Percentiles rank a stretch among this genome's conserved stretches.
Conservation (phyloP, 92 coral and sea anemone genomes). For the Porites lobata region DNA sequence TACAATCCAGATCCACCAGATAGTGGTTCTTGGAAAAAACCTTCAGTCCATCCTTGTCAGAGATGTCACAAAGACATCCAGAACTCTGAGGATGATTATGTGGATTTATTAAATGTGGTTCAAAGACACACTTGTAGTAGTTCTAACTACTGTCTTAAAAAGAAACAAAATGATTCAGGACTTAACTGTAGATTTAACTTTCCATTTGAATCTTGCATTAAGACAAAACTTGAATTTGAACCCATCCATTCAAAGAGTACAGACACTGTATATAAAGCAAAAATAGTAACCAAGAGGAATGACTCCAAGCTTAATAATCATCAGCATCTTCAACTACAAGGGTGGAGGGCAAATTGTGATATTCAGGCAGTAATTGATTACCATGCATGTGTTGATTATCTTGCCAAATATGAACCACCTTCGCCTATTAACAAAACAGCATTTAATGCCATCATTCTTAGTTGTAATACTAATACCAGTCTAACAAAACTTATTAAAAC, state of each 20-base stretch:
- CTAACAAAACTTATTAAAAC: slow-evolving; percentile 24
- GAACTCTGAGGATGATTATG: slow-evolving; percentile 39
- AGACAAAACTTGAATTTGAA: slow-evolving; percentile 58
- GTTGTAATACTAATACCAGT: slow-evolving; percentile 2
- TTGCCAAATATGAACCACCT: slow-evolving; percentile 23
- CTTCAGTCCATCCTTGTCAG: slow-evolving; percentile 59
- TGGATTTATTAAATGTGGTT: slow-evolving; percentile 42
- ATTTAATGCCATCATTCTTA: slow-evolving; percentile 19
- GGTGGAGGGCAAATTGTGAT: slow-evolving; percentile 46
- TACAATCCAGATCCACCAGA: slow-evolving; percentile 69
- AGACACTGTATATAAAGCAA: slow-evolving; percentile 19
- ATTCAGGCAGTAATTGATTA: slow-evolving; percentile 51
- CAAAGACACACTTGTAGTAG: slow-evolving; percentile 56
- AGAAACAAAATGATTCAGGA: slow-evolving; percentile 30
- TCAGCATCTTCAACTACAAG: slow-evolving; percentile 51
- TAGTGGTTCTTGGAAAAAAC: slow-evolving; percentile 61
- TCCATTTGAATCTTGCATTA: slow-evolving; percentile 45
- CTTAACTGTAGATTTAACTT: slow-evolving; percentile 56
- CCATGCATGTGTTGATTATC: slow-evolving; percentile 47
- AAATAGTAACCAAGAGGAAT: slow-evolving; percentile 45
- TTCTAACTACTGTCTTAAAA: slow-evolving; percentile 58
- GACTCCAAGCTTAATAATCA: slow-evolving; percentile 42
- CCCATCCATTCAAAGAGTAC: slow-evolving; percentile 31
- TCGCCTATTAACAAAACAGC: slow-evolving; percentile 20
- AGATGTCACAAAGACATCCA: slow-evolving; percentile 37